Conservation (phyloP, 2,888 invertebrate species). For the Xestia rhomboidea region DNA sequence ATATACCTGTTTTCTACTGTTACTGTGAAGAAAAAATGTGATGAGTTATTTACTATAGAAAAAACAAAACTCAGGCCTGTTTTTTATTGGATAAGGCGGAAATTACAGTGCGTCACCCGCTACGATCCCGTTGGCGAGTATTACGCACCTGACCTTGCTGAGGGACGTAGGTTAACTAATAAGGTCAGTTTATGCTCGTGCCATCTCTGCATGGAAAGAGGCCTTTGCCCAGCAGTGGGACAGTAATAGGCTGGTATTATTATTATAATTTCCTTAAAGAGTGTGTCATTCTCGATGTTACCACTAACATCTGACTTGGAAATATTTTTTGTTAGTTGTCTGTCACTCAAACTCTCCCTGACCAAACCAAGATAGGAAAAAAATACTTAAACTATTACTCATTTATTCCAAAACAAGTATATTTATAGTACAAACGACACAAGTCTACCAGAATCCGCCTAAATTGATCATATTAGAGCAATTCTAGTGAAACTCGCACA, state of each 20-base stretch:
- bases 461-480: constrained; percentile 16
- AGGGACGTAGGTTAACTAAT: neutral
- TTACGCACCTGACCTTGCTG: neutral
- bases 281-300: neutral
- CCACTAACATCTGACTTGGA: neutral
- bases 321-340: neutral
- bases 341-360: neutral
- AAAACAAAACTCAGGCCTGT: neutral
- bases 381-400: neutral
- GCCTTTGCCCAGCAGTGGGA: neutral
- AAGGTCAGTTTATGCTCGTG: neutral
- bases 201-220: neutral
- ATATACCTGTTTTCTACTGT: neutral
- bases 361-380: neutral
- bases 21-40: neutral
- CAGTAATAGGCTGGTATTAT: neutral
- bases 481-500: constrained; percentile 21
- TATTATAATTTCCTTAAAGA: neutral
- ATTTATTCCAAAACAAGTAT: neutral
- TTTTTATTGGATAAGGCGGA: neutral
- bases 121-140: neutral
- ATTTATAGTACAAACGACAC: too few relatives aligned
- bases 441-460: constrained; percentile 5
- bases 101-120: neutral
- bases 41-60: neutral